These are phyloP conservation scores for Antheraea yamamai DNA, from an alignment of 2,888 invertebrate genomes.

Conservation along the genomic window DNA sequence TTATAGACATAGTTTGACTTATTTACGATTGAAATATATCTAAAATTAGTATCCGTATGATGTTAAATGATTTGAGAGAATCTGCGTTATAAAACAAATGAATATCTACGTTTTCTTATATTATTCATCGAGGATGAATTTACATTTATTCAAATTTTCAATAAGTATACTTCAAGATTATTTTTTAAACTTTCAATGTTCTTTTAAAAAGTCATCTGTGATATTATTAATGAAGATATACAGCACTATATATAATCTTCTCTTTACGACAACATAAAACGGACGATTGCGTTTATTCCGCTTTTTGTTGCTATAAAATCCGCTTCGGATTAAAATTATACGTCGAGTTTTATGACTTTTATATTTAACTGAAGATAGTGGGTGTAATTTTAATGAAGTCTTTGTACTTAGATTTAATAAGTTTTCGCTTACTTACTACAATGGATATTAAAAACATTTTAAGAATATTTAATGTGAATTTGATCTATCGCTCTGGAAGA, in stretches of 20 bases:
- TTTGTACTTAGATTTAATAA: not conserved
- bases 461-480: no score
- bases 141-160: not conserved
- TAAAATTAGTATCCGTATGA: no score
- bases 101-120: no score
- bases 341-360: constrained; percentile 38
- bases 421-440: not conserved
- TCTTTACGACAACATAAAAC: constrained; percentile 39
- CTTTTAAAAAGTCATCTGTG: not conserved
- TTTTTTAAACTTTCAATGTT: not conserved
- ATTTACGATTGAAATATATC: no score
- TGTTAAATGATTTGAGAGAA: no score
- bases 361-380: constrained; percentile 29
- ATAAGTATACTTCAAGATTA: not conserved
- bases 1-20: no score
- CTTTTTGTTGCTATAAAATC: constrained; percentile 39
- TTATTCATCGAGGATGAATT: no score
- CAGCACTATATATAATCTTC: constrained; percentile 32
- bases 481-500: no score
- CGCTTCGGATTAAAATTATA: constrained; percentile 42
- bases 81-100: no score
- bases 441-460: not conserved
- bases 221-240: constrained; percentile 29
- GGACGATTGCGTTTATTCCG: constrained; percentile 32
- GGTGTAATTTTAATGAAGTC: constrained; percentile 12